Base-by-base conservation (phyloP, 2,113 vertebrate species). In the Corythoichthys haematopterus region DNA sequence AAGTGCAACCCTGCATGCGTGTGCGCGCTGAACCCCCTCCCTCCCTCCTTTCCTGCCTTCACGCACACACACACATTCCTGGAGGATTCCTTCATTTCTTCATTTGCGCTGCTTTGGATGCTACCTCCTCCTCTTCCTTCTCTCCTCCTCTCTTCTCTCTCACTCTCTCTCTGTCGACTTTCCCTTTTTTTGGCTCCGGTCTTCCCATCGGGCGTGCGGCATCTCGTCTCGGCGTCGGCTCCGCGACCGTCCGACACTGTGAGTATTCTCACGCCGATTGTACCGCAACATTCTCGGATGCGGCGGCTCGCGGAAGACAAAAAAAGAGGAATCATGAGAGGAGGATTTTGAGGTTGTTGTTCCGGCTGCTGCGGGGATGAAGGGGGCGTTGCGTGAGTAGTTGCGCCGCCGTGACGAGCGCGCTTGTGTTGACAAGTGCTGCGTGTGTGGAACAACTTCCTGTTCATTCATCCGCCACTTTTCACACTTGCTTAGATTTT, bases 191-290 rank as follows among this genome's bases (percentile, higher is more conserved):
- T 65, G 16, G 20, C 53, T 65, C 45, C 61, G 68, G 78, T 84
- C 83, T 76, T 79, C 83, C 55, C 81, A 79, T 85, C 85, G 81
- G 63, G 79, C 77, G 85, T 85, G 88, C 87, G 86, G 88, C 84
- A 86, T 88, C 82, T 86, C 81, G 84, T 81, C 70, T 84, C 83
- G 72, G 81, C 68, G 77, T 82, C 60, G 71, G 82, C 84, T 81
- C 74, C 75, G 68, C 81, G 72, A 58, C 85, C 79, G 85, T 78
- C 70, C 86, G 77, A 78, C 85, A 76, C 86, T 67, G 89, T 88
- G 89, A 88, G 88, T 88, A 88, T 87, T 81, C 78, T 85, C 76
- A 79, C 81, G 81, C 77, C 85, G 80, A 80, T 88, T 73, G 7
- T 12, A n/a, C 43, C n/a, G 35, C 58, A 8, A 16, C 12, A 7